Conservation (phyloP, 2,113 vertebrate species). For the Dissostichus mawsoni region DNA sequence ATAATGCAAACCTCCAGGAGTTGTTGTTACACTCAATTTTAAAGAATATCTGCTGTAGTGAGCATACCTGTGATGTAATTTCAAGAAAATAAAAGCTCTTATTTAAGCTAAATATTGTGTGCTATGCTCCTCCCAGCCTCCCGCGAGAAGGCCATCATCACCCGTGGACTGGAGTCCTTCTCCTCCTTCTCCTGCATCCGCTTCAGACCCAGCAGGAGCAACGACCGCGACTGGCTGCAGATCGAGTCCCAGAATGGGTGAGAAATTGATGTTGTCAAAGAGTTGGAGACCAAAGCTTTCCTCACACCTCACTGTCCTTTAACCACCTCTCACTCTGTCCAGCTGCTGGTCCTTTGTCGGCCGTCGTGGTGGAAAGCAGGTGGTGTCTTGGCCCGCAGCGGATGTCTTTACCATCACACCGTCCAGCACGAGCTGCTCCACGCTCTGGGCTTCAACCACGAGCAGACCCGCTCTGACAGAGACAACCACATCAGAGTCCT, state of each 20-base stretch:
- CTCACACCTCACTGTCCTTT: neutral
- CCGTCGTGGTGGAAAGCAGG: conserved; percentile 63
- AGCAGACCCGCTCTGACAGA: conserved; percentile 79
- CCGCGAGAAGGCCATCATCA: conserved; percentile 31
- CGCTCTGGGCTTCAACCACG: conserved; percentile 81
- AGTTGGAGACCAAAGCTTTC: neutral
- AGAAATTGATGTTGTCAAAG: neutral
- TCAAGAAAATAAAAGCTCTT: neutral
- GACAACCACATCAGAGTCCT: conserved; percentile 66
- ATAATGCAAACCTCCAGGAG: too few species aligned
- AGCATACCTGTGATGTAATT: too few species aligned
- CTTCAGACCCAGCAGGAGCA: too few species aligned
- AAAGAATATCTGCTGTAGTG: too few species aligned
- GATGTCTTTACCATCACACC: conserved; percentile 63
- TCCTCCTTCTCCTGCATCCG: too few species aligned
- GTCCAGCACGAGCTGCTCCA: conserved; percentile 80
- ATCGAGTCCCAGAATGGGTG: conserved; percentile 56
- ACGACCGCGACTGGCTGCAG: too few species aligned
- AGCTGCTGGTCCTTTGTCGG: conserved; percentile 79
- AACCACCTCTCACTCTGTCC: neutral
- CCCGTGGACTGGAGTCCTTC: too few species aligned
- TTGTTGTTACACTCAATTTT: too few species aligned
- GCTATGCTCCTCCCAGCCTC: conserved; percentile 39
- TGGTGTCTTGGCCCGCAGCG: conserved; percentile 63
- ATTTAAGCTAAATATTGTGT: neutral